These are phyloP conservation scores for Antedon mediterranea DNA, from an alignment of 53 echinoderm and acorn worm genomes.

Conservation along the genomic window DNA sequence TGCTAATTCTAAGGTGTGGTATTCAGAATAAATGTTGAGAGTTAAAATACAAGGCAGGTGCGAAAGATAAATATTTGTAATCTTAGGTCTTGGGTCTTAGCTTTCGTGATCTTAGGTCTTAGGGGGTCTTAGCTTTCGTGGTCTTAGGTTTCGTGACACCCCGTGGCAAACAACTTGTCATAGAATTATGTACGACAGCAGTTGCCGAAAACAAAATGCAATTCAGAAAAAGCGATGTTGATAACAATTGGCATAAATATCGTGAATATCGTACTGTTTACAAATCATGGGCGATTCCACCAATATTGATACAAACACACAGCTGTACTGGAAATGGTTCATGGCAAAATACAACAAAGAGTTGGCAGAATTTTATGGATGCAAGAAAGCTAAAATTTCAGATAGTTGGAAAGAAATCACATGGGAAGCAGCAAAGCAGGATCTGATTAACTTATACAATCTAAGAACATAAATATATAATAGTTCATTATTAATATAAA, in stretches of 20 bases:
- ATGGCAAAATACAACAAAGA: conserved; percentile 12
- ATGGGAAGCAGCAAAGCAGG: conserved; percentile 3
- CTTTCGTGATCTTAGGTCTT: too few species aligned
- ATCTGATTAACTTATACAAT: conserved; percentile 3
- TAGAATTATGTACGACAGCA: background rate
- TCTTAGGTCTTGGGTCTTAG: too few species aligned
- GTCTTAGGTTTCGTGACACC: too few species aligned
- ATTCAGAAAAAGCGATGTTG: background rate
- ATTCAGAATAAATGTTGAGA: too few species aligned
- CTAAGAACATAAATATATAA: too few species aligned
- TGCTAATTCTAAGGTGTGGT: too few species aligned
- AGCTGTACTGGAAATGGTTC: conserved; percentile 25
- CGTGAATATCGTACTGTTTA: background rate
- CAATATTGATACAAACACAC: background rate
- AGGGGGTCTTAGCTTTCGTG: too few species aligned
- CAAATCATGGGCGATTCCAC: background rate
- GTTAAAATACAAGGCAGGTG: too few species aligned
- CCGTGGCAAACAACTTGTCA: background rate
- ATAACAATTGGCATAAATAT: background rate
- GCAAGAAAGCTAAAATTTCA: conserved; percentile 7
- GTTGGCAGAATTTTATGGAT: conserved; percentile 8
- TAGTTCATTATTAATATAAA: too few species aligned
- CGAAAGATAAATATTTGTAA: too few species aligned
- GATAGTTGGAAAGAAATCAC: conserved; percentile 12
- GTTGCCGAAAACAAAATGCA: background rate